Base-by-base conservation (phyloP, 2,113 vertebrate genomes). In the Microcebus jonahi region DNA sequence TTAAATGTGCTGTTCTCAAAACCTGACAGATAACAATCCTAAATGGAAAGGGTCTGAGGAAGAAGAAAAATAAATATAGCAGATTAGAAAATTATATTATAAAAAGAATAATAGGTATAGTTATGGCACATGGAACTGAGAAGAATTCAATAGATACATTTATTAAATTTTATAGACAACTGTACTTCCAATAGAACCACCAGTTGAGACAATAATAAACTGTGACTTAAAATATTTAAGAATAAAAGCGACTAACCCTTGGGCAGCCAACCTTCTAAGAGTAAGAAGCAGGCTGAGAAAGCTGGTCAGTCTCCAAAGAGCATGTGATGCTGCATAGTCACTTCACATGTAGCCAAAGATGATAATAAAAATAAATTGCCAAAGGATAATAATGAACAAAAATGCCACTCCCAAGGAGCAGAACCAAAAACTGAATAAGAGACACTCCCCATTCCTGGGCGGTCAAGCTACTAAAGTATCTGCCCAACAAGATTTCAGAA, bases 51-150 rank as follows among this genome's bases (percentile, higher is more conserved):
- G 5, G 63, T 27, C 31, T 63, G 61, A 76, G 25, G 14, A 65
- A 90, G 45, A 13, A 73, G 29, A 76, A 5, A 57, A 86, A 77
- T 6, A 87, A 39, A 77, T 25, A 25, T 23, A 83, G 14, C 34
- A 76, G 20, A 39, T 68, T 82, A 88, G 29, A 85, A 25, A 94
- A 73, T 70, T 81, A 95, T 20, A 81, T 48, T 81, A 77, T 93
- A 5, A 90, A 88, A 83, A 86, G 50, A 67, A 42, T 42, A 93
- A 55, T 39, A 5, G 29, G 6, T 48, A 11, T 3, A 18, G 12
- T 87, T 81, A 83, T 11, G 25, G 34, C 31, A 84, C 13, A 73
- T 21, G 10, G 15, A 87, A n/a, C 14, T 48, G 14, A 84, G 11
- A 27, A 63, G 8, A 85, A 89, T 42, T 81, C 77, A 59, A 79